Evolutionary conservation across 2,797 vertebrate species (phyloP), one percentile per base, ranked within the genome.

Genomic region (Sebastes ruberrimus): DNA sequence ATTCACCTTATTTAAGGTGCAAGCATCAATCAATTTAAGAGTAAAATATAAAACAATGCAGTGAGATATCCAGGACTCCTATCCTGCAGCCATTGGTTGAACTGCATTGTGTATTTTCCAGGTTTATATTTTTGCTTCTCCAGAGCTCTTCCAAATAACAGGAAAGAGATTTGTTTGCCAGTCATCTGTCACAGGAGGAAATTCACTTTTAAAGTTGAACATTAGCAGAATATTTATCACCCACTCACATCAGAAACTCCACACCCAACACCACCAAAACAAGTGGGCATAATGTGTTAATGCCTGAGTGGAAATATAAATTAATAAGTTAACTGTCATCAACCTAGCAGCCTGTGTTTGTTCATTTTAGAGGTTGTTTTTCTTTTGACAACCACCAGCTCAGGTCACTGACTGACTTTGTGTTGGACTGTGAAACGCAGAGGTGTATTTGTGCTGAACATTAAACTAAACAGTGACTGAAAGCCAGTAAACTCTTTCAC

Each of bases 401-500:
- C 59, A 46, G 33, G 20, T 23, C 32, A 33, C 20, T 62, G 32
- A 49, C 25, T 56, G n/a, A 27, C 3, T 56, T 25, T 55, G 13
- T 38, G 23, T 20, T 70, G 18, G 5, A 22, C 25, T 46, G 55
- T 73, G 46, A 23, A 76, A 56, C 0, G 3, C 59, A 25, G n/a
- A 32, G 0, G 1, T 63, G 62, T 28, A 16, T 59, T 68, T 69
- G 32, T 68, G 60, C 22, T 78, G 61, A 78, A 56, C 74, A 57
- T 27, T 55, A n/a, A 89, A 76, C 65, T 81, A 63, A 76, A 80
- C 35, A 16, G 22, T 60, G 46, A 81, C 49, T 74, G 22, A 68
- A 82, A 78, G 14, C n/a, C 46, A n/a, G 13, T 87, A 81, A 89
- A 89, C 22, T 68, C 4, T 82, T 73, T 33, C 28, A 61, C 46